Percentiles rank a stretch among this genome's conserved stretches.
Evolutionary conservation across 1,140 invertebrate genomes (phyloP).

Genomic region (Grapholita molesta): DNA sequence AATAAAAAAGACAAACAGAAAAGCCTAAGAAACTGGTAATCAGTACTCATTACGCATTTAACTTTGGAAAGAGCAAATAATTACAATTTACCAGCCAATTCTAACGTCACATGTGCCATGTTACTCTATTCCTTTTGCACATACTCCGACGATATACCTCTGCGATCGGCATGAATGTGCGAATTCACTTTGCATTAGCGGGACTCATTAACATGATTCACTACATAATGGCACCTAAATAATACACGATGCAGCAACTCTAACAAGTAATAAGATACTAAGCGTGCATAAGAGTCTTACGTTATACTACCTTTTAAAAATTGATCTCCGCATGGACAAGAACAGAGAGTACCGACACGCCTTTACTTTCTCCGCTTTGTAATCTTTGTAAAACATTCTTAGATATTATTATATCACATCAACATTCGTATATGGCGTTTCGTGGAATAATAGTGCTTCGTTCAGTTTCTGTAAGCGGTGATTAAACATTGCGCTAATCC

Average conservation of each 20-base stretch:
- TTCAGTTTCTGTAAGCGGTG: not conserved
- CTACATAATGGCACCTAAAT: slow-evolving; percentile 8
- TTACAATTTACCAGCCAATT: not conserved
- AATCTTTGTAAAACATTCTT: slow-evolving; percentile 27
- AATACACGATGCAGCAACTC: not conserved
- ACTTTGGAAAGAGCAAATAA: not conserved
- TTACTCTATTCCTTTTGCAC: not conserved
- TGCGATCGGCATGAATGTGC: slow-evolving; percentile 5
- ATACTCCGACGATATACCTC: not conserved
- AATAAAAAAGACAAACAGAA: too few relatives aligned
- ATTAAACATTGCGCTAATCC: not conserved
- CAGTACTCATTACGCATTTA: not conserved
- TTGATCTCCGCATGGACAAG: not conserved
- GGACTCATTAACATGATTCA: slow-evolving; percentile 8
- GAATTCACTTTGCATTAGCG: slow-evolving; percentile 10
- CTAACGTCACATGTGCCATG: not conserved
- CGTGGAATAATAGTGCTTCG: not conserved
- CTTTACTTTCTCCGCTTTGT: slow-evolving; percentile 35
- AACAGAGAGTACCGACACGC: slow-evolving; percentile 21
- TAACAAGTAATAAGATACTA: not conserved
- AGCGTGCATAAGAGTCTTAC: not conserved
- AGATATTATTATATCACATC: slow-evolving; percentile 18
- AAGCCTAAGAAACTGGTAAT: not conserved
- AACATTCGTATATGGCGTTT: slow-evolving; percentile 2
- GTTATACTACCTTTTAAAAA: not conserved